phyloP scores from a whole-genome alignment of 2,113 vertebrate genomes.

The Syngnathus floridae region DNA sequence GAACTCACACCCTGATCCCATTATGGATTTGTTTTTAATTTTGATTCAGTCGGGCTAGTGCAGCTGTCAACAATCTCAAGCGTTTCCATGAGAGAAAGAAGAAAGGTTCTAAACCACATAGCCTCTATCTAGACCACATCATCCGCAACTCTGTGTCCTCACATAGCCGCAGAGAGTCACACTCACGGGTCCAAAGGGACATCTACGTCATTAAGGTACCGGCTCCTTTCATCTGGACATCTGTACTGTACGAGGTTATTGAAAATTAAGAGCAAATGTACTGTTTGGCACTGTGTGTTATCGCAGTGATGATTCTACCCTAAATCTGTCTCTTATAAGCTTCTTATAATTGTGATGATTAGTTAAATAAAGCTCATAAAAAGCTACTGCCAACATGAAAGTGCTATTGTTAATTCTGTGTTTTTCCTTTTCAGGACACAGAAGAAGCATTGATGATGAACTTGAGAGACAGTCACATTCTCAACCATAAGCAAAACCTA shows the following conservation, averaged over 20 bases:
- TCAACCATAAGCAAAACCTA: slow-evolving; percentile 95
- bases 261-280: background rate
- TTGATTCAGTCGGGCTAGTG: slow-evolving; percentile 84
- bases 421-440: slow-evolving; percentile 76
- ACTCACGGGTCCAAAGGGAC: slow-evolving; percentile 83
- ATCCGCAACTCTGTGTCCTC: slow-evolving; percentile 86
- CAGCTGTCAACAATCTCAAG: slow-evolving; percentile 91
- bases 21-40: background rate
- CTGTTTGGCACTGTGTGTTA: background rate
- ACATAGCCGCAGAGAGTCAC: slow-evolving; percentile 83
- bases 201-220: slow-evolving; percentile 91
- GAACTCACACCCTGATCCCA: background rate
- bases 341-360: background rate
- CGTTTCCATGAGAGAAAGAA: slow-evolving; percentile 98
- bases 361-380: background rate
- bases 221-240: background rate
- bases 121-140: slow-evolving; percentile 95
- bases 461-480: slow-evolving; percentile 91
- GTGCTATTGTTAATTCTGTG: slow-evolving; percentile 3
- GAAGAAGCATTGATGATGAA: slow-evolving; percentile 92
- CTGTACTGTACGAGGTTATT: background rate
- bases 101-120: slow-evolving; percentile 88
- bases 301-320: background rate
- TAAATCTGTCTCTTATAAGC: background rate
- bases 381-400: too few species aligned